Evolutionary conservation across 1,140 invertebrate species (phyloP), one percentile per base, ranked within the genome.

Genomic region (Phymorhynchus buccinoides): DNA sequence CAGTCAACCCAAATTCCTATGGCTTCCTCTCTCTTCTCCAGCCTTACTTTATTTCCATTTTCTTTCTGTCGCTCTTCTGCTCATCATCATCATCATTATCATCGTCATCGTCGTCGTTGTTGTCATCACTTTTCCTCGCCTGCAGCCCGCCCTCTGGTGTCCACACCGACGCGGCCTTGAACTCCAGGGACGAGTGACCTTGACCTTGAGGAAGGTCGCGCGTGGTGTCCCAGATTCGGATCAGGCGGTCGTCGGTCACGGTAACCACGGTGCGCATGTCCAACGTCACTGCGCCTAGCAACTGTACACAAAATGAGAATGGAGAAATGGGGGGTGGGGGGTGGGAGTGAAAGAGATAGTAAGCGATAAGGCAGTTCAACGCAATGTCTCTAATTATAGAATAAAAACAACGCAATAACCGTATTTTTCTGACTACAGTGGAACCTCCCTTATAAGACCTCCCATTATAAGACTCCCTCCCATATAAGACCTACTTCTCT

Each of bases 181-280:
- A 79, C 22, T 79, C 77, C 77, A 79, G 42, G 4, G 42, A n/a
- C n/a, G 77, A 27, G 56, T n/a, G 56, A 27, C 18, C 12, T 22
- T 79, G 3, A 3, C 77, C 42, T 30, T 79, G 42, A 18, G 77
- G n/a, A 7, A 79, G 77, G 12, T 44, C 77, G 22, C 77, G 77
- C 3, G 42, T 22, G 7, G 52, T 9, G n/a, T 86, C 82, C 85
- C 85, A 86, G 35, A 86, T 84, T 18, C 85, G 71, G 18, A 86
- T 77, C 27, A 77, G 62, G 12, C 75, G 42, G 30, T 86, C 85
- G 9, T 73, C 42, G 7, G 82, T 73, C 27, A 78, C 39, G 12
- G 62, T 86, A 1, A 86, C 62, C 1, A 84, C 39, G 37, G 39
- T 80, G 12, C 41, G 73, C 52, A 66, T 39, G 73, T 78, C 81